Conservation (phyloP, 2,113 vertebrate species). For the Suncus etruscus region DNA sequence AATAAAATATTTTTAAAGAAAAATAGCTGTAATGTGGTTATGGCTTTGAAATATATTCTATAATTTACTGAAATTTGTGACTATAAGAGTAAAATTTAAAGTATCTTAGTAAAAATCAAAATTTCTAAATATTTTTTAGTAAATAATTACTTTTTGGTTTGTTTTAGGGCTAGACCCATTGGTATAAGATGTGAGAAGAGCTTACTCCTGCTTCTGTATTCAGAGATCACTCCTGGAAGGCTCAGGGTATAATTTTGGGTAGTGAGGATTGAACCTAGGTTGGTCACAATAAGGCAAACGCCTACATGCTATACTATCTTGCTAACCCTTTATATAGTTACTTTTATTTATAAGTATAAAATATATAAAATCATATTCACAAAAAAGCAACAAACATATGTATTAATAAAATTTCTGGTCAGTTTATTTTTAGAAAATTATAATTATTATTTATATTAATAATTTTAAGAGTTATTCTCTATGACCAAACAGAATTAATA, state of each 20-base stretch:
- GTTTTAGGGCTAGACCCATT: no score
- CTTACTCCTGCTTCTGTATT: no score
- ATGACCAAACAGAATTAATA: conserved; percentile 25
- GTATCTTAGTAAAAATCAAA: conserved; percentile 44
- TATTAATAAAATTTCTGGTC: conserved; percentile 41
- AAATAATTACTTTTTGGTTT: not conserved
- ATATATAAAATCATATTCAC: not conserved
- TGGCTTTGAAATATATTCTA: conserved; percentile 30
- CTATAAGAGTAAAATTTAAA: conserved; percentile 33
- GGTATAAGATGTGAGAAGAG: no score
- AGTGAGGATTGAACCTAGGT: no score
- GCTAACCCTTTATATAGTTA: not conserved
- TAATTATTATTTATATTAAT: conserved; percentile 48
- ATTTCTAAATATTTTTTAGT: conserved; percentile 26
- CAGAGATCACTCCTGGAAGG: no score
- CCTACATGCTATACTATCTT: no score
- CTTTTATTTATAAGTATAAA: not conserved
- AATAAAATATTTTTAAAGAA: conserved; percentile 44
- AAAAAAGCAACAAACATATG: conserved; percentile 16
- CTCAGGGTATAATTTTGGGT: no score
- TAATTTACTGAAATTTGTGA: not conserved
- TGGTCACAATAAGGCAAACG: no score
- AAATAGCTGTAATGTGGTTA: not conserved
- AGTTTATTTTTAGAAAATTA: conserved; percentile 25
- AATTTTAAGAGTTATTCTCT: conserved; percentile 49